A percentile compares a stretch with the other conserved stretches of the same genome.
Conservation (phyloP, 2,113 vertebrate species). For the Sorex fumeus region DNA sequence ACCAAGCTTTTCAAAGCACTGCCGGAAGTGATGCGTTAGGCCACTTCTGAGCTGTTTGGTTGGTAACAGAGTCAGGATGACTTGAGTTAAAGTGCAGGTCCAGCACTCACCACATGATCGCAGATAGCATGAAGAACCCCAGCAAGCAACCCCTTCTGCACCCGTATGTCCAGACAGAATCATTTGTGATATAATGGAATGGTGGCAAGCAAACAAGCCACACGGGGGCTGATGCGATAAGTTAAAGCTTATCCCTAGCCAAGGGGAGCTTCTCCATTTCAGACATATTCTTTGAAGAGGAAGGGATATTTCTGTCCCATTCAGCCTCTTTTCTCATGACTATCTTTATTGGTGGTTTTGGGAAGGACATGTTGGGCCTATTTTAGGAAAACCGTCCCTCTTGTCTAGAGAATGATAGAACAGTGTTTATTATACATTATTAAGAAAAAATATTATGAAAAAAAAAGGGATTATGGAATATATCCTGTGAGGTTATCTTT, state of each 20-base stretch:
- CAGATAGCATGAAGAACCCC: background rate
- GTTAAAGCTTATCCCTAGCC: background rate
- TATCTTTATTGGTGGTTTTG: too few species aligned
- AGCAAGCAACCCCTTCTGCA: background rate
- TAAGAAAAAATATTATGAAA: background rate
- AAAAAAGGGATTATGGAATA: too few species aligned
- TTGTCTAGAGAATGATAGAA: background rate
- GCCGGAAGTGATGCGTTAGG: background rate
- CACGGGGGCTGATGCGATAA: background rate
- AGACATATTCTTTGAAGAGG: background rate
- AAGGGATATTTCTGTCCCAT: background rate
- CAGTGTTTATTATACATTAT: background rate
- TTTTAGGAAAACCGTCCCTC: background rate
- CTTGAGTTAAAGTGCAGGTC: slow-evolving; percentile 35
- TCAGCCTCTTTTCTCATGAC: too few species aligned
- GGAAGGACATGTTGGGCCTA: background rate
- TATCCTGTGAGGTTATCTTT: slow-evolving; percentile 1
- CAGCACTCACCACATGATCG: background rate
- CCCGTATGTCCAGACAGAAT: slow-evolving; percentile 10
- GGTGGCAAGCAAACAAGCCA: slow-evolving; percentile 12
- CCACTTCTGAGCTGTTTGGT: background rate
- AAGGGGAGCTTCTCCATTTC: background rate
- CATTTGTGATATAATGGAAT: slow-evolving; percentile 40
- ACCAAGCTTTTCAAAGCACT: background rate
- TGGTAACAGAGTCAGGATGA: too few species aligned